Base-by-base conservation (phyloP, 2,888 invertebrate species). In the Rhagophthalmus giganteus region DNA sequence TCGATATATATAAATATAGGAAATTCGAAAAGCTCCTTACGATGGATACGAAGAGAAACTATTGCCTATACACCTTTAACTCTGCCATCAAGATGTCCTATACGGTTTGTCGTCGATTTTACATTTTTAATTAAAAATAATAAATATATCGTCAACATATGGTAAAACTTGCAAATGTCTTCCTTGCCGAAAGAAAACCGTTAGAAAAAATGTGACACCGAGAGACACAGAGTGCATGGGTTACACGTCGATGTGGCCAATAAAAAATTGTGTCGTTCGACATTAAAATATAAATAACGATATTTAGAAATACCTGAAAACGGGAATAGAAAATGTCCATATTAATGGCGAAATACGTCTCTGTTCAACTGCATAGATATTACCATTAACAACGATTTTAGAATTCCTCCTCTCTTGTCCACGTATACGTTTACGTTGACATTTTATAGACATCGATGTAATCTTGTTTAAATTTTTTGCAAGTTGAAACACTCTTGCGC, bases 151-250 rank as follows among this genome's bases (percentile, higher is more conserved):
- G 24, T 37, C 27, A 16, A 20, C 38, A 39, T 39, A 39, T 39
- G 38, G 28, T 11, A 15, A n/a, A 25, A 27, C 38, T 39, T 27
- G 13, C 28, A 13, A 37, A 37, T 34, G 20, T 25, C 37, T 25
- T 39, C 28, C 38, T 27, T 28, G 28, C 28, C 10, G 16, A 27
- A 15, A 26, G 16, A 12, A 39, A 39, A 39, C 38, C 38, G 38
- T 39, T 39, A 39, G 27, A 39, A 39, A 8, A 39, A 39, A 39
- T 39, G 27, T 25, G 38, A 27, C 38, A 14, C 28, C n/a, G 14
- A 39, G 27, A 12, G 38, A 27, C 38, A 14, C 28, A 15, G 14
- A 39, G 38, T 39, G 38, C 38, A 39, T 28, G 25, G 38, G 38
- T 39, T 25, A 39, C 13, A 28, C n/a, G n/a, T 39, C 38, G 8